A percentile compares a stretch with the other conserved stretches of the same genome.
Evolutionary conservation across 2,113 vertebrate genomes (phyloP).

Genomic region (Siphamia tubifer): DNA sequence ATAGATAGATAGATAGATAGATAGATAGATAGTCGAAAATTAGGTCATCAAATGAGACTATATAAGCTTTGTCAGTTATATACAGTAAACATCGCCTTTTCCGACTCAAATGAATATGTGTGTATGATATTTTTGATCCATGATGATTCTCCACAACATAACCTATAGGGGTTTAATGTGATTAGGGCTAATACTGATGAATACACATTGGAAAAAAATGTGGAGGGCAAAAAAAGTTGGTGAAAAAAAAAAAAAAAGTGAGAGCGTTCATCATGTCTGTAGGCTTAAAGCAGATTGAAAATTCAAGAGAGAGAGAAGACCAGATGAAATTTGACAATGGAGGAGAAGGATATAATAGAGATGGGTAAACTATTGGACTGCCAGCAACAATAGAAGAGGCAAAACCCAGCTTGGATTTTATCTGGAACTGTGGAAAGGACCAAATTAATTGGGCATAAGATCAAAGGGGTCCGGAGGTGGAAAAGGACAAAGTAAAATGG

Average conservation of each 20-base stretch:
- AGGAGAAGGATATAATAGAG: conserved; percentile 1
- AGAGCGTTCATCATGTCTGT: neutral
- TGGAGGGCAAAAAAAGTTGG: neutral
- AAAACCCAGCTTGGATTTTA: conserved; percentile 7
- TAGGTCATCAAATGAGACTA: too few species aligned
- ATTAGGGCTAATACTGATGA: neutral
- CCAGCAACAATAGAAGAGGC: conserved; percentile 3
- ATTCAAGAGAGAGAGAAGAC: conserved; percentile 24
- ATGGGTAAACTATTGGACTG: neutral
- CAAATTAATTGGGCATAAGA: conserved; percentile 50
- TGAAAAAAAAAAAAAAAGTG: neutral
- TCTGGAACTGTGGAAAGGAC: conserved; percentile 23
- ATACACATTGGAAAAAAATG: neutral
- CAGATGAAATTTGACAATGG: conserved; percentile 7
- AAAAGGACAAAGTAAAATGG: conserved; percentile 10
- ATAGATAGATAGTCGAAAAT: too few species aligned
- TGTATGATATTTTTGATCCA: too few species aligned
- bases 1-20: too few species aligned
- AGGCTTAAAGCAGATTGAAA: conserved; percentile 22
- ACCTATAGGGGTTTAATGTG: too few species aligned
- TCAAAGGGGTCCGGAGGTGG: conserved; percentile 43
- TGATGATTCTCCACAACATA: too few species aligned
- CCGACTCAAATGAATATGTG: too few species aligned
- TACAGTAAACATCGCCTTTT: too few species aligned
- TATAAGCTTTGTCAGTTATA: too few species aligned